Percentiles rank a stretch among this genome's conserved stretches.
Conservation (phyloP, 2,797 vertebrate genomes). For the Gymnodraco acuticeps region DNA sequence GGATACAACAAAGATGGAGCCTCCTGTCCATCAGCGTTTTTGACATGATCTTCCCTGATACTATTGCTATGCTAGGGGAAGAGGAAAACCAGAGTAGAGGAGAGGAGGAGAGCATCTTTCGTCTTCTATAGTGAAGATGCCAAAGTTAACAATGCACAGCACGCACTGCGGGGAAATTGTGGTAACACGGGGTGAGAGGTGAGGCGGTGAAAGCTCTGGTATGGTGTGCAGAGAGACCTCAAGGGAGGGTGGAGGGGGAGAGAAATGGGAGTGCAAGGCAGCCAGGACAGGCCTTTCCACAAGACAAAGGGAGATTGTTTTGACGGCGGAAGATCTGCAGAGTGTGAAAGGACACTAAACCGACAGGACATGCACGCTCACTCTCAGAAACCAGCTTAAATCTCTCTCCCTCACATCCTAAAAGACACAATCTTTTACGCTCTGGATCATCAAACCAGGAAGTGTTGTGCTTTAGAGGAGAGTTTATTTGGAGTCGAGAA, state of each 20-base stretch:
- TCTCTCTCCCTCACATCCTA: not conserved
- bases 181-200: slow-evolving; percentile 64
- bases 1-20: slow-evolving; percentile 35
- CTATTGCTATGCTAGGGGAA: slow-evolving; percentile 39
- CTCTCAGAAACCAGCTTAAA: not conserved
- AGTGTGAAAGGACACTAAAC: slow-evolving; percentile 55
- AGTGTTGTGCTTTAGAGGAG: not conserved
- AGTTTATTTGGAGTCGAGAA: too few relatives aligned
- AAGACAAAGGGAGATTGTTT: slow-evolving; percentile 68
- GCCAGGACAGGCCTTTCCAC: slow-evolving; percentile 30
- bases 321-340: slow-evolving; percentile 53
- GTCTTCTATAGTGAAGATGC: slow-evolving; percentile 50
- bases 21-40: slow-evolving; percentile 44
- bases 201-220: slow-evolving; percentile 52
- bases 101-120: slow-evolving; percentile 40
- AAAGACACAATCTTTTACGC: not conserved
- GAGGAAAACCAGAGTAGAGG: slow-evolving; percentile 42
- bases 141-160: slow-evolving; percentile 77
- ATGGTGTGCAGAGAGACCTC: slow-evolving; percentile 54
- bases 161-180: slow-evolving; percentile 55
- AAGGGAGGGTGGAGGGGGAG: slow-evolving; percentile 38
- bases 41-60: slow-evolving; percentile 35
- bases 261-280: slow-evolving; percentile 29
- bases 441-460: slow-evolving; percentile 9
- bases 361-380: slow-evolving; percentile 28